These are phyloP conservation scores for Athalia rosae DNA, from an alignment of 2,888 invertebrate genomes.

Conservation along the genomic window DNA sequence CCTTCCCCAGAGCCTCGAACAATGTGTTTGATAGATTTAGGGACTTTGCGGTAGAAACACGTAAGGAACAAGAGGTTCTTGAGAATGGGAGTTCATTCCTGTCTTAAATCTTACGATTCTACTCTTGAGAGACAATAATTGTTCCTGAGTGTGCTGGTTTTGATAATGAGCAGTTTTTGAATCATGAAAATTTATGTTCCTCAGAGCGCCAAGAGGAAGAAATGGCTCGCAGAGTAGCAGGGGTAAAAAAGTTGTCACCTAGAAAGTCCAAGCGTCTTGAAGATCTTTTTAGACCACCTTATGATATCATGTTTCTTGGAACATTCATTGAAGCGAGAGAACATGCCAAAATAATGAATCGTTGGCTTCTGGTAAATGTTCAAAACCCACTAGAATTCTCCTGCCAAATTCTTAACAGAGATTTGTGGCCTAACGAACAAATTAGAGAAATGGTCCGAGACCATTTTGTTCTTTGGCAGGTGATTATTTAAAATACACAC, in stretches of 20 bases:
- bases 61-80: conserved; percentile 56
- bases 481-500: no score
- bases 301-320: conserved; percentile 80
- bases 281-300: conserved; percentile 82
- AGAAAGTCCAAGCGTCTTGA: conserved; percentile 77
- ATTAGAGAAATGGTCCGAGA: conserved; percentile 78
- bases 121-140: background rate
- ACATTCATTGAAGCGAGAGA: conserved; percentile 78
- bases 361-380: conserved; percentile 83
- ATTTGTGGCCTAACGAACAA: conserved; percentile 81
- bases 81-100: conserved; percentile 15
- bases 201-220: conserved; percentile 71
- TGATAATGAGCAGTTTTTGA: background rate
- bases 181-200: conserved; percentile 9
- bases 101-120: background rate
- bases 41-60: conserved; percentile 71
- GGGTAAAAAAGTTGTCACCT: conserved; percentile 60
- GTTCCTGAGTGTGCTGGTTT: background rate
- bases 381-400: conserved; percentile 82
- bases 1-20: conserved; percentile 65
- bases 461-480: conserved; percentile 84
- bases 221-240: conserved; percentile 66
- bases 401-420: conserved; percentile 82
- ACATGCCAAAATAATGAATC: conserved; percentile 75
- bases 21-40: conserved; percentile 70